These are phyloP conservation scores for Tiliqua scincoides DNA, from an alignment of 2,113 vertebrate species.

Conservation along the genomic window DNA sequence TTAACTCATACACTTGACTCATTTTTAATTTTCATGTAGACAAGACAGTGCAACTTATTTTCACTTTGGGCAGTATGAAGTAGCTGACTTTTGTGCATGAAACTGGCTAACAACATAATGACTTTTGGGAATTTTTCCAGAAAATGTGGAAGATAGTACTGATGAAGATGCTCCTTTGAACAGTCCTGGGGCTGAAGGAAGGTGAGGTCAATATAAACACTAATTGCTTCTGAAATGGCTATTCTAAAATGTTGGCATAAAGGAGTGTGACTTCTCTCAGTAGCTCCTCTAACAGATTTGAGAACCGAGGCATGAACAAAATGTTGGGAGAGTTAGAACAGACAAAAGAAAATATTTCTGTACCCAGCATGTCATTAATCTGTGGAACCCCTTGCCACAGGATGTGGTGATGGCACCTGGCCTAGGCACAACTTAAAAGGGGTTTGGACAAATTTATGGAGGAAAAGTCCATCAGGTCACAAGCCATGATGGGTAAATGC, in stretches of 20 bases:
- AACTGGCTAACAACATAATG: slow-evolving; percentile 30
- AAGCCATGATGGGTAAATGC: too few species aligned
- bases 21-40: not conserved
- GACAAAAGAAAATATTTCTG: too few species aligned
- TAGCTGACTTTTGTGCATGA: rapidly evolving
- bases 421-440: too few species aligned
- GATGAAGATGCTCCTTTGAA: slow-evolving; percentile 90
- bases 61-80: not conserved
- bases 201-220: slow-evolving; percentile 74
- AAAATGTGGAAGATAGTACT: slow-evolving; percentile 91
- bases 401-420: too few species aligned
- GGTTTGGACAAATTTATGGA: too few species aligned
- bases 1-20: too few species aligned
- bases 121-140: slow-evolving; percentile 74
- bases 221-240: not conserved
- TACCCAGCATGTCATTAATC: too few species aligned
- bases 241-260: rapidly evolving
- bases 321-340: too few species aligned
- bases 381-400: too few species aligned
- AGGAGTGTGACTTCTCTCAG: not conserved
- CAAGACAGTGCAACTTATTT: not conserved
- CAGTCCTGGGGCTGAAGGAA: slow-evolving; percentile 89
- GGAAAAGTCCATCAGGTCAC: too few species aligned
- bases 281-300: not conserved
- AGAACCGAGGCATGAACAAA: not conserved